These are phyloP conservation scores for Disparrhopalites patrizii DNA, from an alignment of 2,888 invertebrate genomes.

Conservation along the genomic window DNA sequence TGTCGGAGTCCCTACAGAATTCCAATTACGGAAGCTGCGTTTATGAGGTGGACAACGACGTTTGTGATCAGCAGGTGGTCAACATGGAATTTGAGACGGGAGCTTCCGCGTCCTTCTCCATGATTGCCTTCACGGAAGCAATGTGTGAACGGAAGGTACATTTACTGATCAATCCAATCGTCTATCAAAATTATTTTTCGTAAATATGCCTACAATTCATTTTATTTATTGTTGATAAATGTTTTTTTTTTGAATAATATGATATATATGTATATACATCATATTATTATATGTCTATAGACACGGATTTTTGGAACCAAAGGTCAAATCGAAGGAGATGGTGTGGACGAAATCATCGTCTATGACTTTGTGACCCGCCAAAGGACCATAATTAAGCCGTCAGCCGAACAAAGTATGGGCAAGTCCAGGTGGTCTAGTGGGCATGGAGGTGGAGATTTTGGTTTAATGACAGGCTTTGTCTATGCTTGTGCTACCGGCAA, in stretches of 20 bases:
- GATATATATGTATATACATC: not conserved
- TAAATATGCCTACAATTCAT: too few species aligned
- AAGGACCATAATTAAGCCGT: slow-evolving; percentile 31
- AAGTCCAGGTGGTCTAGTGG: slow-evolving; percentile 33
- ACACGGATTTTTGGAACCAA: slow-evolving; percentile 53
- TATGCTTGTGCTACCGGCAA: slow-evolving; percentile 43
- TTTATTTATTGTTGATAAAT: too few species aligned
- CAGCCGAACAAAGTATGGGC: slow-evolving; percentile 7
- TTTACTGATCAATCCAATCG: too few species aligned
- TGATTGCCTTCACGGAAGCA: slow-evolving; percentile 53
- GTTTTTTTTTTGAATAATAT: not conserved
- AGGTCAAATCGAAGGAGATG: slow-evolving; percentile 49
- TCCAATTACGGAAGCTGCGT: slow-evolving; percentile 54
- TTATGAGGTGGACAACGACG: slow-evolving; percentile 54
- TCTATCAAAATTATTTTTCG: too few species aligned
- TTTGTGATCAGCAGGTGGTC: slow-evolving; percentile 53
- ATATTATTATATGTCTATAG: slow-evolving; percentile 39
- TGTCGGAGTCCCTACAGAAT: slow-evolving; percentile 42
- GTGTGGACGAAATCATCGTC: slow-evolving; percentile 38
- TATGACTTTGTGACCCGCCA: slow-evolving; percentile 46
- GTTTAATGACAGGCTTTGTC: slow-evolving; percentile 38
- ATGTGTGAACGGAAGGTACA: slow-evolving; percentile 50
- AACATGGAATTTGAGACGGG: slow-evolving; percentile 53
- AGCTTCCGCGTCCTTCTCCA: slow-evolving; percentile 52
- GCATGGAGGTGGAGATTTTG: slow-evolving; percentile 43